phyloP scores from a whole-genome alignment of 1,140 invertebrate species.

The Megathymus violae region DNA sequence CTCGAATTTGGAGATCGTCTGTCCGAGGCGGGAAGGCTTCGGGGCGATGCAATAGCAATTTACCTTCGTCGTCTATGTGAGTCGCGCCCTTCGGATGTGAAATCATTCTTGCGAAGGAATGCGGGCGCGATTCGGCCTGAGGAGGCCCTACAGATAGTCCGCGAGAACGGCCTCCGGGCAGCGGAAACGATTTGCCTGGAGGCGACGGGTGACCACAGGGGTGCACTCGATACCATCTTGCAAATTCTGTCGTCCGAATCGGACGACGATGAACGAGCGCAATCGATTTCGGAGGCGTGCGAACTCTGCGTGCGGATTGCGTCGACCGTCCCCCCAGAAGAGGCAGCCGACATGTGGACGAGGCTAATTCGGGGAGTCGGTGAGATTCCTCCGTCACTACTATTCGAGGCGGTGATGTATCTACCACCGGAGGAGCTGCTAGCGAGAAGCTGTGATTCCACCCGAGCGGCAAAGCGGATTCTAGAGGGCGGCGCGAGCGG shows the following conservation, averaged over 20 bases:
- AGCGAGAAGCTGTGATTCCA: conserved; percentile 46
- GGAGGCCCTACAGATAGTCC: conserved; percentile 62
- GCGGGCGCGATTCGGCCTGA: conserved; percentile 67
- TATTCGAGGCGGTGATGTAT: conserved; percentile 63
- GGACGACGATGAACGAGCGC: conserved; percentile 37
- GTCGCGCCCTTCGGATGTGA: conserved; percentile 50
- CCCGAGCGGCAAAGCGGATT: conserved; percentile 48
- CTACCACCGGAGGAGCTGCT: conserved; percentile 57
- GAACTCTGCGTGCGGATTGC: conserved; percentile 58
- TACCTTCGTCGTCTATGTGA: conserved; percentile 65
- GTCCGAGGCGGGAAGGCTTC: conserved; percentile 58
- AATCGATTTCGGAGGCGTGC: conserved; percentile 47
- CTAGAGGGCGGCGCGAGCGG: conserved; percentile 46
- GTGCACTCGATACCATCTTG: conserved; percentile 56
- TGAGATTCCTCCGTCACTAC: conserved; percentile 50
- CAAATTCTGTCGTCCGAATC: conserved; percentile 35
- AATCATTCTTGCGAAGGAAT: conserved; percentile 58
- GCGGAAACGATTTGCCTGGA: conserved; percentile 74
- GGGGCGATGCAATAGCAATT: conserved; percentile 58
- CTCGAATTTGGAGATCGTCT: conserved; percentile 66
- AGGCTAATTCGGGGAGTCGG: conserved; percentile 48
- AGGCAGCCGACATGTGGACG: conserved; percentile 64
- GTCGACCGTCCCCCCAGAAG: conserved; percentile 48
- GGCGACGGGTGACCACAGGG: conserved; percentile 60
- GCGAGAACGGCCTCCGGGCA: conserved; percentile 51